Conservation (phyloP, 1,140 invertebrate genomes). For the Conus ventricosus region DNA sequence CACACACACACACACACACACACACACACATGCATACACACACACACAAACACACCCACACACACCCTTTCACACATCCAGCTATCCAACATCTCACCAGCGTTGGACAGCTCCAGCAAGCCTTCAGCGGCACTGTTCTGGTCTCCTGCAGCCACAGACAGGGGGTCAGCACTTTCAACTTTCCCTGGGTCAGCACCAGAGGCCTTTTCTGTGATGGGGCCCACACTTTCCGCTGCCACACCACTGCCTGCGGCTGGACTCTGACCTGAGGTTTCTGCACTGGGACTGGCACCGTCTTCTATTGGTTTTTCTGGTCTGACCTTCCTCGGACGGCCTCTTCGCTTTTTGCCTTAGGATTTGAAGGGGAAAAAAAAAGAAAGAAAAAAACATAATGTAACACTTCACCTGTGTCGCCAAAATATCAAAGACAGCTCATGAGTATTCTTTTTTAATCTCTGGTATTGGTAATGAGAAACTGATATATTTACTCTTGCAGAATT, state of each 20-base stretch:
- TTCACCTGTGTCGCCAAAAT: no score
- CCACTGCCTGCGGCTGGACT: no score
- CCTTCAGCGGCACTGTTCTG: constrained; percentile 66
- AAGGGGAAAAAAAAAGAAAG: background rate
- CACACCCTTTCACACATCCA: background rate
- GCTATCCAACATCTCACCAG: constrained; percentile 46
- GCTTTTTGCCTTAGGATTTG: constrained; percentile 53
- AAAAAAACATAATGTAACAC: background rate
- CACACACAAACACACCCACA: background rate
- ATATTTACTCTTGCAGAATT: no score
- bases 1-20: no score
- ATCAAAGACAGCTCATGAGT: no score
- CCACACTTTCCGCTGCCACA: constrained; percentile 15
- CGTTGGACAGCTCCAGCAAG: constrained; percentile 65
- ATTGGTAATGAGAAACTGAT: no score
- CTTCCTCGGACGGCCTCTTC: constrained; percentile 66
- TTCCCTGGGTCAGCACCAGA: background rate
- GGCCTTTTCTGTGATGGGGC: background rate
- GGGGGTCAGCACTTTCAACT: background rate
- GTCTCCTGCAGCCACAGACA: constrained; percentile 31
- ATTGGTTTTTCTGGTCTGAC: constrained; percentile 38
- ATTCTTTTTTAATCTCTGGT: no score
- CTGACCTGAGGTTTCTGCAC: background rate
- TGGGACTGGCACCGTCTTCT: background rate
- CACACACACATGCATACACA: background rate